Conservation (phyloP, 2,797 vertebrate genomes). For the Spheniscus humboldti region DNA sequence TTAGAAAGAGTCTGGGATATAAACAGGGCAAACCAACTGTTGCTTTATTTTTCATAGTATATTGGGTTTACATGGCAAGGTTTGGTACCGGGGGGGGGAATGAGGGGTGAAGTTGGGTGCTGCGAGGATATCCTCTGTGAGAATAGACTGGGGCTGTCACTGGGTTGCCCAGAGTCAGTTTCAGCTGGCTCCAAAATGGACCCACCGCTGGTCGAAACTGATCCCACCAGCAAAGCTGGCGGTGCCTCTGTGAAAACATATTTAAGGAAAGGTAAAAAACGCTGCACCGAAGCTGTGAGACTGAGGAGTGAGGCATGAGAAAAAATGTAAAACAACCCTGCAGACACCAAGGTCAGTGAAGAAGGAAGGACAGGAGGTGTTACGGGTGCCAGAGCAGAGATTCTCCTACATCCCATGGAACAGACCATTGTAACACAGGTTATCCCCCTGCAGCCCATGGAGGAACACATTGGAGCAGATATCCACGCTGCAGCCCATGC, state of each 20-base stretch:
- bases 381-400: neutral
- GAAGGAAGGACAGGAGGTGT: neutral
- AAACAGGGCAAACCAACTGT: neutral
- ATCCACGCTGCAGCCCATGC: neutral
- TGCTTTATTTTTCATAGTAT: neutral
- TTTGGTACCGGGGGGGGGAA: neutral
- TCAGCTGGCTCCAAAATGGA: neutral
- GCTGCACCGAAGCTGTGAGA: neutral
- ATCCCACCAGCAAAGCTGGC: neutral
- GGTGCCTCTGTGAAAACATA: neutral
- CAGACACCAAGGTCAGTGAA: neutral
- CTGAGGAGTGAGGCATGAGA: neutral
- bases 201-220: neutral
- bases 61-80: rapidly evolving
- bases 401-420: neutral
- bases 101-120: neutral
- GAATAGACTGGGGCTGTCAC: neutral
- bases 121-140: neutral
- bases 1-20: neutral
- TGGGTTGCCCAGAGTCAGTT: neutral
- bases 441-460: neutral
- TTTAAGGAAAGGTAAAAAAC: neutral
- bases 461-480: neutral
- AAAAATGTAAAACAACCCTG: neutral
- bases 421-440: neutral